These are phyloP conservation scores for Microctenopoma stevenorrisi DNA, from an alignment of 2,797 vertebrate species.

Conservation along the genomic window DNA sequence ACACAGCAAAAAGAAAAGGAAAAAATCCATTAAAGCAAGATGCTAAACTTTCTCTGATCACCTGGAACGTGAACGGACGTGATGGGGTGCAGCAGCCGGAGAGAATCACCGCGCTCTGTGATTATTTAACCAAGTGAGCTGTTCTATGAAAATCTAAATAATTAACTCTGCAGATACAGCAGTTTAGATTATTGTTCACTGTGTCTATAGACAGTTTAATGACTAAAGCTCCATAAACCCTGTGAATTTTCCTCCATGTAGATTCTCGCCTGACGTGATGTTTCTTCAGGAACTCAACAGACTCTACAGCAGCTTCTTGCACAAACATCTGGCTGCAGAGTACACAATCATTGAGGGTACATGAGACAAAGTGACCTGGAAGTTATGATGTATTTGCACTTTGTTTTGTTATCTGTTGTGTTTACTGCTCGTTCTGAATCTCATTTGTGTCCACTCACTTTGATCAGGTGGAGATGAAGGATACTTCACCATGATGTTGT, in stretches of 20 bases:
- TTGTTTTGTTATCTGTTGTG: too few species aligned
- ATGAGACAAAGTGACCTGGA: background rate
- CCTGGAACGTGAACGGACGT: conserved; percentile 92
- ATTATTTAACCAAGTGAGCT: conserved; percentile 85
- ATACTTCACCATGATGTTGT: conserved; percentile 90
- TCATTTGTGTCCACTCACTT: too few species aligned
- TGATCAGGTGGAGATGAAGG: conserved; percentile 81
- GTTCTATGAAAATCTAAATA: too few species aligned
- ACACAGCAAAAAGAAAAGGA: background rate
- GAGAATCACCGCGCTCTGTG: conserved; percentile 86
- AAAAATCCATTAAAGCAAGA: background rate
- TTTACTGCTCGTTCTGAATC: too few species aligned
- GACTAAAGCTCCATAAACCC: too few species aligned
- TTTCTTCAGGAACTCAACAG: conserved; percentile 66
- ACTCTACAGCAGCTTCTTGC: conserved; percentile 16
- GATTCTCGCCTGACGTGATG: conserved; percentile 51
- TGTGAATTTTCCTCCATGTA: background rate
- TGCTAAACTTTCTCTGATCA: conserved; percentile 72
- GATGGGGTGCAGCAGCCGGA: conserved; percentile 80
- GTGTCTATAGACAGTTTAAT: too few species aligned
- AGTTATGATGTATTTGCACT: too few species aligned
- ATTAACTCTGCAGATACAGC: too few species aligned
- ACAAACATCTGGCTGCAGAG: conserved; percentile 75
- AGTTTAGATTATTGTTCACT: too few species aligned
- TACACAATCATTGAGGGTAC: conserved; percentile 86